Evolutionary conservation across 2,888 invertebrate species (phyloP).

Genomic region (Tinea semifulvella): DNA sequence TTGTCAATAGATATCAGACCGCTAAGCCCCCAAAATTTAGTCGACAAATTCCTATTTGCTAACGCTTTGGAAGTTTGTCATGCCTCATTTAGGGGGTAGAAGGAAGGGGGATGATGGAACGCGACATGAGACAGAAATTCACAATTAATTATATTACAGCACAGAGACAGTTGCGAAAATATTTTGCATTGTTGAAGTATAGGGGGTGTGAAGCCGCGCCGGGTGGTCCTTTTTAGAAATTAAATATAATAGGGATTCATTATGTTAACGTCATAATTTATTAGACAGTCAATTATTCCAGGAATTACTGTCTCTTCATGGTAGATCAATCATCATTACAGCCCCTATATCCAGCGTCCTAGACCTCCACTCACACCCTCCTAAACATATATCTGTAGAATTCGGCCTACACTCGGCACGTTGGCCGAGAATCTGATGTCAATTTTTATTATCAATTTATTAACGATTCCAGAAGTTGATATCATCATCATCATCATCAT

Average conservation of each 20-base stretch:
- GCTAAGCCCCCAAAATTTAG: constrained; percentile 26
- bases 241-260: constrained; percentile 1
- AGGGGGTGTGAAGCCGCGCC: background rate
- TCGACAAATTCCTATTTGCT: constrained; percentile 47
- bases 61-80: constrained; percentile 49
- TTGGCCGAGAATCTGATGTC: no score
- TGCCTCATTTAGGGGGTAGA: constrained; percentile 33
- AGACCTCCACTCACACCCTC: no score
- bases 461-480: no score
- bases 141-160: constrained; percentile 50
- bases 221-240: constrained; percentile 1
- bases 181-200: constrained; percentile 14
- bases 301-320: no score
- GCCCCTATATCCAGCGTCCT: no score
- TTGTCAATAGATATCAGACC: constrained; percentile 9
- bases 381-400: no score
- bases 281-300: constrained; percentile 1
- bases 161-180: constrained; percentile 30
- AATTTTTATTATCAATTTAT: no score
- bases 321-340: no score
- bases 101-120: constrained; percentile 26
- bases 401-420: no score
- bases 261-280: constrained; percentile 1
- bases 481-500: no score
- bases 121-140: constrained; percentile 27